Evolutionary conservation across 1,140 invertebrate species (phyloP), one percentile per base, ranked within the genome.

Genomic region (Tetramorium simillimum): DNA sequence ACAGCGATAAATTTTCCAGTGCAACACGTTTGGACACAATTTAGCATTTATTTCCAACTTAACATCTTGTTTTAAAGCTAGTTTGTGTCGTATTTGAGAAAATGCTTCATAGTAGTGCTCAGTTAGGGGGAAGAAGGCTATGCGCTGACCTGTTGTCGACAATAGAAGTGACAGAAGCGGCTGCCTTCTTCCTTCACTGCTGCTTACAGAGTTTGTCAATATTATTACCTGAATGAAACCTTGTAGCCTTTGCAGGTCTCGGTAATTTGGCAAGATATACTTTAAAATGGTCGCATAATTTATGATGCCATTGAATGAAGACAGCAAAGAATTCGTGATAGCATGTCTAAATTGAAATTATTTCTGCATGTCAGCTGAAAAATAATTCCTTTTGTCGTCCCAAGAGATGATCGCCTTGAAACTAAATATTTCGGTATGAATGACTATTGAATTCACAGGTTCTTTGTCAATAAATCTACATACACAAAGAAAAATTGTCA

Each of bases 191-290:
- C 37, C 16, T 49, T 78, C n/a, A 28, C 53, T n/a, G 43, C 33
- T 10, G 24, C n/a, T 12, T 56, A 6, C 43, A 53, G 12, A 86
- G 46, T 86, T 86, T 73, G 75, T 76, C 75, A 76, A 81, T 81
- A 86, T 80, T 69, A 73, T 58, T 62, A 24, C 18, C 18, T 46
- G 78, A 10, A 58, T 14, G 9, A 21, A 14, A 43, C n/a, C 0
- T n/a, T 67, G 46, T 18, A 10, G 33, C 3, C 16, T 51, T 72
- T 53, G 16, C 14, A 53, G 1, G 10, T 24, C 1, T 43, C 12
- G 33, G 72, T 86, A 82, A 89, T 87, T 89, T 86, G 7, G 46
- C 21, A 3, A 75, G 84, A 49, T 9, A 18, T 43, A 62, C 12
- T 43, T 24, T n/a, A 72, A 56, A 51, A 46, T 46, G 43, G 5